Conservation (phyloP, 2,888 invertebrate genomes). For the Macropis europaea region DNA sequence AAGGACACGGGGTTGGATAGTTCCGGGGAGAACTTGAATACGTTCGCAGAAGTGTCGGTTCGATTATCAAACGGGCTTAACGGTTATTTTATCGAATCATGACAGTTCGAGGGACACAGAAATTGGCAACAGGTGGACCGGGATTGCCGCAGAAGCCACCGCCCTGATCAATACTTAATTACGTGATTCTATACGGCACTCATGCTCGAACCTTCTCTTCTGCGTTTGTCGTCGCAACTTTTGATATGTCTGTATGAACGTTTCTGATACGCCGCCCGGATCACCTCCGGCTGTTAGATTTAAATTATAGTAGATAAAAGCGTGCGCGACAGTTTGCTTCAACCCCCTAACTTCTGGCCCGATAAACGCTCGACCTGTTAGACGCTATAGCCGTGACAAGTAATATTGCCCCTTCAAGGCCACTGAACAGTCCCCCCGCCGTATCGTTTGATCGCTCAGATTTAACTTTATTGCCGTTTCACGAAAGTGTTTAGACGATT, state of each 20-base stretch:
- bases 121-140: conserved; percentile 73
- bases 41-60: not conserved
- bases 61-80: conserved; percentile 46
- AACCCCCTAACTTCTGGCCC: not conserved
- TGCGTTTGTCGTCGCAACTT: conserved; percentile 9
- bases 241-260: conserved; percentile 38
- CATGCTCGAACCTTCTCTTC: conserved; percentile 14
- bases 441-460: too few species aligned
- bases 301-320: conserved; percentile 21
- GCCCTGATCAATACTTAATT: conserved; percentile 77
- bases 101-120: conserved; percentile 50
- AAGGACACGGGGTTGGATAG: not conserved
- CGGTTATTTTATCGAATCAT: conserved; percentile 67
- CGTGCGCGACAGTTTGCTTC: not conserved
- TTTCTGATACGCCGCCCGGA: not conserved
- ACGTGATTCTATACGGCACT: conserved; percentile 58
- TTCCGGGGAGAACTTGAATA: not conserved
- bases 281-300: conserved; percentile 13
- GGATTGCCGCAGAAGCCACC: conserved; percentile 66
- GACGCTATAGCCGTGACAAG: too few species aligned
- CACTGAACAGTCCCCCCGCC: too few species aligned
- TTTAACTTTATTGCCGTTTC: too few species aligned
- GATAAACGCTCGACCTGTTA: conserved; percentile 11
- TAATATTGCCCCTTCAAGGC: too few species aligned
- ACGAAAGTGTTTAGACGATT: too few species aligned